These are phyloP conservation scores for Sarcophaga rosellei DNA, from an alignment of 2,888 invertebrate genomes.

Conservation along the genomic window DNA sequence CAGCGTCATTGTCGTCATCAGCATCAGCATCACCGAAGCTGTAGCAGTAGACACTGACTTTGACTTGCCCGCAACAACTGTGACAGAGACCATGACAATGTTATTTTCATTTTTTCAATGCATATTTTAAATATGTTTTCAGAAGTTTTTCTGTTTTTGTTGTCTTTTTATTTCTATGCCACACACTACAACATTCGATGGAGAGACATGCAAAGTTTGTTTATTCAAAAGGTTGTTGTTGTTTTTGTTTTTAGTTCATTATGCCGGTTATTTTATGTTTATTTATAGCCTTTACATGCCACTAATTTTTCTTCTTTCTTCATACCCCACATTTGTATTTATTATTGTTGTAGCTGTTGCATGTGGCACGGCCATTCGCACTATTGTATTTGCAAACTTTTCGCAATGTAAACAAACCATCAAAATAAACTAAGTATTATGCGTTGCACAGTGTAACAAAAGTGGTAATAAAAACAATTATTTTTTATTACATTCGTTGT, in stretches of 20 bases:
- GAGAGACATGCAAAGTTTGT: conserved; percentile 37
- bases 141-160: conserved; percentile 1
- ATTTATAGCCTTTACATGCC: conserved; percentile 65
- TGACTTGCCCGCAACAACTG: conserved; percentile 61
- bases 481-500: no score
- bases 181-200: conserved; percentile 37
- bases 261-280: conserved; percentile 66
- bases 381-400: conserved; percentile 44
- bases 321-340: conserved; percentile 54
- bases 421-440: conserved; percentile 9
- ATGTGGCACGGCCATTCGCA: conserved; percentile 39
- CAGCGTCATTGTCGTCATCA: conserved; percentile 37
- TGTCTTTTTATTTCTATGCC: conserved; percentile 38
- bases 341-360: conserved; percentile 32
- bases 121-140: not conserved
- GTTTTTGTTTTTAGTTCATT: conserved; percentile 56
- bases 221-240: not conserved
- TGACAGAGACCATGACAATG: conserved; percentile 68
- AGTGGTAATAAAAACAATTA: not conserved
- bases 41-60: conserved; percentile 57
- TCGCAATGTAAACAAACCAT: not conserved
- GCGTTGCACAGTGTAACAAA: conserved; percentile 51
- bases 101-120: conserved; percentile 22
- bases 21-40: conserved; percentile 9
- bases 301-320: conserved; percentile 59